These are phyloP conservation scores for Carlito syrichta DNA, from an alignment of 2,113 vertebrate species.

Conservation along the genomic window DNA sequence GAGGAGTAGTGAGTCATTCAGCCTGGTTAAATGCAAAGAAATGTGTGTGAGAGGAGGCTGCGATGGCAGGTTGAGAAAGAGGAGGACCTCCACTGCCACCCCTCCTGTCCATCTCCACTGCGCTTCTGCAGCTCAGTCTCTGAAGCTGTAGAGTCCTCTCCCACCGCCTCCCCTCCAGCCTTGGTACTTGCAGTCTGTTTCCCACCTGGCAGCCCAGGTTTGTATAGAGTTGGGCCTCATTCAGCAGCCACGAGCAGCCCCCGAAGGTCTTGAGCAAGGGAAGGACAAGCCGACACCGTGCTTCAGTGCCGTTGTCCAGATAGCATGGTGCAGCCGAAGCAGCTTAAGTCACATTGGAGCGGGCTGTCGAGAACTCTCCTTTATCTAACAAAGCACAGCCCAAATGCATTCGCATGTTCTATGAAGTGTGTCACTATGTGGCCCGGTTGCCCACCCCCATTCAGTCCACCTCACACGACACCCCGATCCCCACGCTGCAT, in stretches of 20 bases:
- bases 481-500: fast-evolving
- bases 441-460: background rate
- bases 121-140: background rate
- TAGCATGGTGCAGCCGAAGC: fast-evolving
- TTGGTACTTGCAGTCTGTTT: background rate
- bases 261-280: background rate
- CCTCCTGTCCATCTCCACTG: fast-evolving
- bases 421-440: background rate
- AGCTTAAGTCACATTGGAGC: fast-evolving
- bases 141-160: too few relatives aligned
- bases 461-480: background rate
- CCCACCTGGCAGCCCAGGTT: background rate
- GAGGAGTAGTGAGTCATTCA: background rate
- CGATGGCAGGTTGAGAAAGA: background rate
- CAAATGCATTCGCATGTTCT: background rate
- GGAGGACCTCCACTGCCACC: background rate
- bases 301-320: background rate
- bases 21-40: background rate
- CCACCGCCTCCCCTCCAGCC: background rate
- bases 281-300: background rate
- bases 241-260: background rate
- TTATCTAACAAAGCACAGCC: too few relatives aligned
- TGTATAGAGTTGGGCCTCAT: background rate
- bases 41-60: background rate
- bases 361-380: background rate